Evolutionary conservation across 2,888 invertebrate species (phyloP), one percentile per base, ranked within the genome.

Genomic region (Drosophila paracracens): DNA sequence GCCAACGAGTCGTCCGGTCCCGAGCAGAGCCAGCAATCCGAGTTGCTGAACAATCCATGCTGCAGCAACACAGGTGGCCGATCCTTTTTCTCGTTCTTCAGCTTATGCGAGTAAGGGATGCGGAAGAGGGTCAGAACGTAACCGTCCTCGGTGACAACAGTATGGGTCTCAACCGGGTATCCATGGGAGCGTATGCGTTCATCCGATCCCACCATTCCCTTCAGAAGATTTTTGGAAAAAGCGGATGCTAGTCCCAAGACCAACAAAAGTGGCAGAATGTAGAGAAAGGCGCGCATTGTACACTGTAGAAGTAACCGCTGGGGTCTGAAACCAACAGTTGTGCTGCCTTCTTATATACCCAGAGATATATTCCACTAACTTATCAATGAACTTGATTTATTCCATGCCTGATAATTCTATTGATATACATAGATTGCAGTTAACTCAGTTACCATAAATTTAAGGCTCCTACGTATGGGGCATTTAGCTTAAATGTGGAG

Each of bases 91-190:
- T 88, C 51, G 38, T 92, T 91, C 11, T 78, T 50, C 64, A 88
- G 64, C 27, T 91, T 91, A 54, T 63, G 81, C 5, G 91, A 92
- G 59, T 89, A 91, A 0, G 93, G 92, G 52, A 93, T 91, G 36
- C 92, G 91, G 70, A 91, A 92, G 29, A 92, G 65, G 4, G 89
- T 91, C 50, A 92, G 68, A 27, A 88, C 69, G 56, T 92, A 92
- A 50, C 92, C 92, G 72, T 92, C 92, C 5, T 62, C 66, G n/a
- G 92, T 92, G 54, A 77, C 67, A 18, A 92, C 83, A 57, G 61
- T 48, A 43, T 97, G 96, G 0, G 95, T 94, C 92, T 97, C 97
- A 0, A 95, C 94, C 0, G 94, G 94, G 90, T 96, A 97, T 11
- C 92, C 92, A 48, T 92, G 82, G 13, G 78, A 48, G 95, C 65